phyloP scores from a whole-genome alignment of 2,888 invertebrate genomes.

The Agapostemon virescens region DNA sequence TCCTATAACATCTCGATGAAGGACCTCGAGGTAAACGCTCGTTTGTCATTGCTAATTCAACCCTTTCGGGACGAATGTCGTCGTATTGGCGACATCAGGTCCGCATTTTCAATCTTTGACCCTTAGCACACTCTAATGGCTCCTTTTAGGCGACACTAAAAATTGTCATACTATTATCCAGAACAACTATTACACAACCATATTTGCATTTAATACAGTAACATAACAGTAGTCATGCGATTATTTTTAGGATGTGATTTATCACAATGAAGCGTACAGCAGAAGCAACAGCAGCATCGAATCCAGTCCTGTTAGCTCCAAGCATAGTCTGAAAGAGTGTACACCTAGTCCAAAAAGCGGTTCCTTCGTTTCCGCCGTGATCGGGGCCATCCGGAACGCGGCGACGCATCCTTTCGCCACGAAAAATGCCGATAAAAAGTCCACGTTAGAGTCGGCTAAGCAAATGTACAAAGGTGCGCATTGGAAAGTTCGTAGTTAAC shows the following conservation, averaged over 20 bases:
- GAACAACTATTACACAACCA: too few relatives aligned
- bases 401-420: conserved; percentile 79
- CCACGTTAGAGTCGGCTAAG: conserved; percentile 70
- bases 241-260: conserved; percentile 85
- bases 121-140: too few relatives aligned
- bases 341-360: conserved; percentile 84
- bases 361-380: conserved; percentile 87
- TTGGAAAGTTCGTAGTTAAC: neutral
- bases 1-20: conserved; percentile 89
- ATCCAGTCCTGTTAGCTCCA: conserved; percentile 82
- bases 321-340: conserved; percentile 77
- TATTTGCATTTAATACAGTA: too few relatives aligned
- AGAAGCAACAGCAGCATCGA: conserved; percentile 87
- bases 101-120: too few relatives aligned
- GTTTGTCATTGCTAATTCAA: neutral
- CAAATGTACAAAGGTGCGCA: conserved; percentile 74
- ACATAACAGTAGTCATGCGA: neutral
- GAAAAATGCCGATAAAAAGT: conserved; percentile 71
- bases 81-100: too few relatives aligned
- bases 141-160: too few relatives aligned
- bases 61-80: too few relatives aligned
- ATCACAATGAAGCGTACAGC: conserved; percentile 89
- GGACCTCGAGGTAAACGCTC: conserved; percentile 85
- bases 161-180: too few relatives aligned
- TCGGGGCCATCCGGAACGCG: conserved; percentile 86